Evolutionary conservation across 2,113 vertebrate genomes (phyloP), one percentile per base, ranked within the genome.

Genomic region (Fulmarus glacialis): DNA sequence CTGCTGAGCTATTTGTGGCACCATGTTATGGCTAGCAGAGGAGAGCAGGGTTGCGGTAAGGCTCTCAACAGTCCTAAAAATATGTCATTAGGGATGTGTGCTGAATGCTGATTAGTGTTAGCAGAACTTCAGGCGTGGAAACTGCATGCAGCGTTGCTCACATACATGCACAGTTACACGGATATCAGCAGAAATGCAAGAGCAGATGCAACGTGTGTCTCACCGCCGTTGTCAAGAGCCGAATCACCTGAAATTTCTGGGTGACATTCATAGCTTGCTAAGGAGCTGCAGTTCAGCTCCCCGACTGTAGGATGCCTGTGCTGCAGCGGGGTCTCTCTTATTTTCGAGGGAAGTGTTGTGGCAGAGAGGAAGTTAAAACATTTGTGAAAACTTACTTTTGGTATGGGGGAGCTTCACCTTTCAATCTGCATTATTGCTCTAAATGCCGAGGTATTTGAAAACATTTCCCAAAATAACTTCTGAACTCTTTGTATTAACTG

Each of bases 131-230:
- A 84, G 36, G 81, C 1, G 0, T 87, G 70, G 64, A 87, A 82
- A 53, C 43, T 48, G 66, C 45, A 27, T 0, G 0, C 36, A 32
- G 38, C 2, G 2, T 45, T 9, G 52, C 29, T 82, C 30, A 1
- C 7, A 0, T 10, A 12, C 15, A 3, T 2, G 2, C 11, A 1
- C 6, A 12, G 58, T 60, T 15, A 53, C 36, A 48, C 4, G 1
- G 24, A 1, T 18, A 56, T 40, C 63, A 32, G 72, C 86, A 92
- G 89, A 89, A 90, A 72, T 5, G 15, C 64, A 34, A 34, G 20
- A 43, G 38, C 55, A 71, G 60, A 15, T 40, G 56, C 16, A n/a
- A 1, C 5, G 15, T 22, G 13, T 19, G 10, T 58, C 47, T 82
- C 21, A 2, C 55, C 1, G 1, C 14, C 4, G 1, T 3, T 22